phyloP scores from a whole-genome alignment of 1,140 invertebrate species.

The Heliothis subflexa region DNA sequence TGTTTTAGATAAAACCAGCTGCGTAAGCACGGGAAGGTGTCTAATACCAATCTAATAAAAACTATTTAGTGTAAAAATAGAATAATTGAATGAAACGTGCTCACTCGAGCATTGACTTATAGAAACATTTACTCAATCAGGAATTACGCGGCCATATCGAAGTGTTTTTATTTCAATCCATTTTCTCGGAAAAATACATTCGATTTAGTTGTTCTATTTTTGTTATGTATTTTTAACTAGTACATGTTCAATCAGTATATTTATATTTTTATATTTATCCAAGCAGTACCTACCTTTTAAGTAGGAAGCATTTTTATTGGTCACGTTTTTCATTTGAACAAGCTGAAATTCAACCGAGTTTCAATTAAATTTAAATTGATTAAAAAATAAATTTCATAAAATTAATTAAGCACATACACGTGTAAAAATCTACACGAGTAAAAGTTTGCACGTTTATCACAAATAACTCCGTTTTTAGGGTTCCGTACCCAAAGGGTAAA shows the following conservation, averaged over 20 bases:
- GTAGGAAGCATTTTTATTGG: no score
- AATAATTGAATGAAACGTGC: background rate
- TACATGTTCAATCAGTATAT: no score
- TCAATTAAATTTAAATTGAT: no score
- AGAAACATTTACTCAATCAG: background rate
- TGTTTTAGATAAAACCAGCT: slow-evolving; percentile 20
- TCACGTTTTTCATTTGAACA: no score
- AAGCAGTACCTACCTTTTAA: no score
- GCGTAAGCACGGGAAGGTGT: background rate
- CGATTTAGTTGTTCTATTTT: background rate
- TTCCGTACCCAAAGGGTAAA: no score
- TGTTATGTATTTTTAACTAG: background rate
- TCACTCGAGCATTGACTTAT: background rate
- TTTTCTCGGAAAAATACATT: background rate
- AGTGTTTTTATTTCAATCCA: background rate
- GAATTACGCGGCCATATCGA: background rate
- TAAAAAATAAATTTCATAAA: background rate
- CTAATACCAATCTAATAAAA: background rate
- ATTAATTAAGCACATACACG: background rate
- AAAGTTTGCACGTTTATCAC: no score
- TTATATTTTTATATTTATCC: no score
- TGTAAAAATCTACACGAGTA: background rate
- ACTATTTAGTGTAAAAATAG: slow-evolving; percentile 6
- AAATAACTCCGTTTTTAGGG: no score
- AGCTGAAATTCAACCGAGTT: no score